A percentile compares a stretch with the other conserved stretches of the same genome.
Evolutionary conservation across 30 jellyfish, hydroid and myxozoan species (phyloP).

Genomic region (Hydractinia echinata): DNA sequence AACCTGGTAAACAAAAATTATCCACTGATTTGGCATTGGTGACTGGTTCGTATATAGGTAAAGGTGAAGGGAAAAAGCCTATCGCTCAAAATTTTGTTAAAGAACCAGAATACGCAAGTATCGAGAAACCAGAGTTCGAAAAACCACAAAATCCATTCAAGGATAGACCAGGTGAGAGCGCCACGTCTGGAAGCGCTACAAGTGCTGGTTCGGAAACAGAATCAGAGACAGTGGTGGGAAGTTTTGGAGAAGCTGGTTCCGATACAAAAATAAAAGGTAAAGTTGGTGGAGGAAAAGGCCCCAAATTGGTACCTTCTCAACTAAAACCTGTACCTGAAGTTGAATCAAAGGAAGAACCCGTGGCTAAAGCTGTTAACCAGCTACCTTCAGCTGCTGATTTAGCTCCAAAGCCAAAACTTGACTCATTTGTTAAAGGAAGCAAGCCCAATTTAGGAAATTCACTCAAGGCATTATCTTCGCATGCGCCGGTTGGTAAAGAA

Average conservation of each 20-base stretch:
- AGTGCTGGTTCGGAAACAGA: conserved; percentile 64
- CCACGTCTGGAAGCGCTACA: conserved; percentile 58
- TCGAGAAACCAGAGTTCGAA: conserved; percentile 60
- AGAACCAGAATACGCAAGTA: conserved; percentile 52
- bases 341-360: neutral
- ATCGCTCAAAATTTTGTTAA: conserved; percentile 56
- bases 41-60: conserved; percentile 55
- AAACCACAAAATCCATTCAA: conserved; percentile 38
- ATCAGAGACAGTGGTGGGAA: conserved; percentile 44
- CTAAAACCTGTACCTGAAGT: neutral
- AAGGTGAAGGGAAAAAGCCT: conserved; percentile 42
- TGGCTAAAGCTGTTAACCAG: conserved; percentile 17
- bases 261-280: conserved; percentile 61
- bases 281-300: conserved; percentile 57
- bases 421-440: conserved; percentile 23
- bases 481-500: conserved; percentile 28
- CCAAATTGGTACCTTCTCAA: neutral
- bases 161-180: conserved; percentile 26
- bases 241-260: conserved; percentile 48
- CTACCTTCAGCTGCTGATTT: neutral
- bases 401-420: neutral
- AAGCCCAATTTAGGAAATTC: conserved; percentile 40
- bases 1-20: conserved; percentile 38
- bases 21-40: conserved; percentile 55
- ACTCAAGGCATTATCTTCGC: conserved; percentile 53